Percentiles rank a stretch among this genome's conserved stretches.
Conservation (phyloP, 92 coral and sea anemone genomes). For the Ricordea florida region DNA sequence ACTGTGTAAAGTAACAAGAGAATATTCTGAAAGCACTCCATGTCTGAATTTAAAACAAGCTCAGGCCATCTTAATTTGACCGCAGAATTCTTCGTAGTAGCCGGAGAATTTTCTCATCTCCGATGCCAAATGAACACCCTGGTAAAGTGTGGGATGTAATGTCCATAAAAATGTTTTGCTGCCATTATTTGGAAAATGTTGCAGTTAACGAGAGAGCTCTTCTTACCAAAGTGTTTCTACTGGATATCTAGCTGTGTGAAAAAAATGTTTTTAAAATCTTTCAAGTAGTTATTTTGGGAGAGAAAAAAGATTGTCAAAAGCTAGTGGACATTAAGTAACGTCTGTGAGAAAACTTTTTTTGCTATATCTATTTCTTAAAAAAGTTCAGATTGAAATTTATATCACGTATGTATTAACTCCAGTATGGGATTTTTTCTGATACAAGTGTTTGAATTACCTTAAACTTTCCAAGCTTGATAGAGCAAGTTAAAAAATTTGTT, state of each 20-base stretch:
- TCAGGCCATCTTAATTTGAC: too few species aligned
- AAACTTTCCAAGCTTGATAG: neutral
- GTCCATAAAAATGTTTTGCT: neutral
- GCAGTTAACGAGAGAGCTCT: neutral
- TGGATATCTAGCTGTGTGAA: neutral
- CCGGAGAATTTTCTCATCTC: too few species aligned
- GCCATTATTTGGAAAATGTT: neutral
- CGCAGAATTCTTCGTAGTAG: too few species aligned
- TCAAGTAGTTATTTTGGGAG: neutral
- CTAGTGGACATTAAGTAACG: neutral
- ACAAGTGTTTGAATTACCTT: neutral
- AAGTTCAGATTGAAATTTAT: neutral
- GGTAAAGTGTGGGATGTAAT: too few species aligned
- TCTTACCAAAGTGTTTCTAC: neutral
- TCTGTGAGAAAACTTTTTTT: neutral
- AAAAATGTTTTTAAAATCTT: neutral
- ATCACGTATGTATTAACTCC: constrained; percentile 1
- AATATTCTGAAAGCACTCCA: too few species aligned
- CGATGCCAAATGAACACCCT: too few species aligned
- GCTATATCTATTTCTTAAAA: neutral
- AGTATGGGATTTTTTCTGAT: neutral
- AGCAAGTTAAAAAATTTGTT: constrained; percentile 1
- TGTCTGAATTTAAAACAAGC: too few species aligned
- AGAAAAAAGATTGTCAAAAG: neutral
- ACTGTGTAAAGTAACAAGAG: too few species aligned